Base-by-base conservation (phyloP, 2,797 vertebrate species). In the Takifugu rubripes region DNA sequence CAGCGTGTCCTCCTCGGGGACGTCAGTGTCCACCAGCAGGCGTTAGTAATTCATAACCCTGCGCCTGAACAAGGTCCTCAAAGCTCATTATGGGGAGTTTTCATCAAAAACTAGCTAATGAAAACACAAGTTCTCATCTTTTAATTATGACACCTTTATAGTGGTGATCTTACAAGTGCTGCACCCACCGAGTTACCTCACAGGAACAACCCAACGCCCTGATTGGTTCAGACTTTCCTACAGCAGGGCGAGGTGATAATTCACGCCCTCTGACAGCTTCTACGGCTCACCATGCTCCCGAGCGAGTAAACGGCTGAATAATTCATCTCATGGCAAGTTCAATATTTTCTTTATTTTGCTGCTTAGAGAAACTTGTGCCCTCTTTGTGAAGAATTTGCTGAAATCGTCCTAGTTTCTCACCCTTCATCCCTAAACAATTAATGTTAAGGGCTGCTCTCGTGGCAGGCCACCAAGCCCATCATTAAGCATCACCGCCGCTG, bases 381-480 rank as follows among this genome's bases (percentile, higher is more conserved):
- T 68, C 74, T 85, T 82, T 87, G 86, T 88, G 70, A 46, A 79
- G 74, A 48, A 49, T 40, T 36, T 54, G 49, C 59, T 62, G 69
- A 65, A 48, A 63, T 64, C 69, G 88, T 74, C 87, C 88, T 82
- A 88, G 72, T 85, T 91, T 83, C 72, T 82, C 74, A 70, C 76
- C 78, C 70, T 17, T 25, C 81, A 76, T 88, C 86, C 81, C 86
- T 82, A 81, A 89, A 90, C 90, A 91, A 90, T 92, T 88, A 87
- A 89, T 84, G 84, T 85, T 74, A 70, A 51, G 31, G 72, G 82
- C 82, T 85, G 62, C 63, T 59, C 80, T 77, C 15, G 66, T 90
- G 89, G 90, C 87, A 87, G 88, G 89, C 87, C 89, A 90, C 88
- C 87, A 89, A 88, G 72, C 74, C 75, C 84, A 84, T 91, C 84